These are phyloP conservation scores for Cepaea hortensis DNA, from an alignment of 2,888 invertebrate genomes.

Conservation along the genomic window DNA sequence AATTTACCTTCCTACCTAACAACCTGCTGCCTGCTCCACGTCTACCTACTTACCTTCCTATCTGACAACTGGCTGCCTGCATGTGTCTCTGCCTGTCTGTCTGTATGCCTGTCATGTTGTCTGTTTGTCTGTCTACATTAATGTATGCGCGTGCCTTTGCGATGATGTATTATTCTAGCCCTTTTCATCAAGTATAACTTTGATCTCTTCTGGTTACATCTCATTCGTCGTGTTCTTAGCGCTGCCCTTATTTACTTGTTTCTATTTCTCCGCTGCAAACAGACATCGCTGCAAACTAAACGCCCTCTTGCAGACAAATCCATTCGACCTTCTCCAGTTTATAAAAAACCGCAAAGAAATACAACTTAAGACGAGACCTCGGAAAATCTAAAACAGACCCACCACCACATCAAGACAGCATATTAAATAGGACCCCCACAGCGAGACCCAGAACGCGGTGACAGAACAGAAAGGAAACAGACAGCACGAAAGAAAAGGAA, in stretches of 20 bases:
- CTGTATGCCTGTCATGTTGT: no score
- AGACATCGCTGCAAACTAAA: background rate
- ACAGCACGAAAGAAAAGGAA: constrained; percentile 6
- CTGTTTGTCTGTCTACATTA: no score
- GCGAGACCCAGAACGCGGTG: background rate
- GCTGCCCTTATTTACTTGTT: background rate
- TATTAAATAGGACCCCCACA: constrained; percentile 12
- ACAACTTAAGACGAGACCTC: background rate
- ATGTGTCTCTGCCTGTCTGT: no score
- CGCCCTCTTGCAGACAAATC: background rate
- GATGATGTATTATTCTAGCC: no score
- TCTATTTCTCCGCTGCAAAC: background rate
- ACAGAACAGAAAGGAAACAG: constrained; percentile 11
- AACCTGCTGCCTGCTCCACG: no score
- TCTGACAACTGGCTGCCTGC: no score
- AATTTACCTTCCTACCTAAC: no score
- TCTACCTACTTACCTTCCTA: no score
- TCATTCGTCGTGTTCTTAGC: no score
- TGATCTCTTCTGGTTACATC: no score
- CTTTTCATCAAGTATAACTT: no score
- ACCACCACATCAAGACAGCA: background rate
- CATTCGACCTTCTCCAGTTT: background rate
- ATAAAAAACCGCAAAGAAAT: background rate
- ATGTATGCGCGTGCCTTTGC: no score
- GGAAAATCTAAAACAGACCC: background rate